phyloP scores from a whole-genome alignment of 2,888 invertebrate species.

The Coleophora deauratella region DNA sequence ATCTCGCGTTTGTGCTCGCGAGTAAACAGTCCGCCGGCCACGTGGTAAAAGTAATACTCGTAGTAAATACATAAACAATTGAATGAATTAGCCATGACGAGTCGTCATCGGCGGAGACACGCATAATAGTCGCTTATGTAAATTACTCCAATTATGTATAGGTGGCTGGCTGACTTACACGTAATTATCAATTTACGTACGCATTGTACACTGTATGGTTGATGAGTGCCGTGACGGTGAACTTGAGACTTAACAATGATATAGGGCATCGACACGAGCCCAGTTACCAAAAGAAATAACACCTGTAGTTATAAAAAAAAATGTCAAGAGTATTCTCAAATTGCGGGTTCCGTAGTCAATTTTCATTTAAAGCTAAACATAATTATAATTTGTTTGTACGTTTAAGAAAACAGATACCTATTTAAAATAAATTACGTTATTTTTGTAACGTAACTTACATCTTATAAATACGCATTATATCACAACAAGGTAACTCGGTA shows the following conservation, averaged over 20 bases:
- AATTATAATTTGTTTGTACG: too few relatives aligned
- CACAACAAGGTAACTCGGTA: too few relatives aligned
- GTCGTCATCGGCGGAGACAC: conserved; percentile 61
- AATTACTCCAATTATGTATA: conserved; percentile 70
- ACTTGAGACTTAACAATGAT: conserved; percentile 66
- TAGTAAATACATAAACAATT: conserved; percentile 63
- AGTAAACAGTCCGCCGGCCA: conserved; percentile 60
- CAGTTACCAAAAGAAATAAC: conserved; percentile 7
- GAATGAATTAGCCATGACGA: conserved; percentile 63
- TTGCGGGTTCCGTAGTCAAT: too few relatives aligned
- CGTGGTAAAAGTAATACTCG: conserved; percentile 66
- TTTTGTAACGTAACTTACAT: too few relatives aligned
- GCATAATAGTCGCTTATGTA: conserved; percentile 70
- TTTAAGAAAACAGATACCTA: too few relatives aligned
- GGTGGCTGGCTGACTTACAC: conserved; percentile 58
- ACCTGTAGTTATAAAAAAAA: not conserved
- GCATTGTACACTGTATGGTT: conserved; percentile 57
- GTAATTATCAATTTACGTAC: conserved; percentile 63
- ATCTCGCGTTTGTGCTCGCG: conserved; percentile 51
- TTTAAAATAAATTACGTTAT: too few relatives aligned
- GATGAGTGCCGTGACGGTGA: conserved; percentile 43
- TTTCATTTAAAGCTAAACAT: too few relatives aligned
- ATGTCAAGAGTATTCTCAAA: too few relatives aligned
- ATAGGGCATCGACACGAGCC: conserved; percentile 64
- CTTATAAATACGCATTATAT: too few relatives aligned